Evolutionary conservation across 2,888 invertebrate species (phyloP).

Genomic region (Lasioglossum pauxillum): DNA sequence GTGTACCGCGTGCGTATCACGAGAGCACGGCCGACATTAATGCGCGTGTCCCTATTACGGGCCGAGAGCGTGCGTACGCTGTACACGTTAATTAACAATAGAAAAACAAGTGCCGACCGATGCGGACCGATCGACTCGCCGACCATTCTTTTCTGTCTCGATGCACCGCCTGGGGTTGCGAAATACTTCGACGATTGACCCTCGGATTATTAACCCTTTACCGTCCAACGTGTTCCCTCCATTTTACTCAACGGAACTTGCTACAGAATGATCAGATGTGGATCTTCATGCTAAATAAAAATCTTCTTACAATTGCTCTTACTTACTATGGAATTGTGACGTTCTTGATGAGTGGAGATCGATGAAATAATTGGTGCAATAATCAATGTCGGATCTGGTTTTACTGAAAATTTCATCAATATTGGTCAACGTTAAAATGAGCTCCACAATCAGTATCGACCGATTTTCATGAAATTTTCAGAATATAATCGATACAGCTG

Average conservation of each 20-base stretch:
- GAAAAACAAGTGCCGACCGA: constrained; percentile 49
- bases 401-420: no score
- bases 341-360: no score
- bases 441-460: no score
- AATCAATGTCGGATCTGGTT: no score
- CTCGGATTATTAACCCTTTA: background rate
- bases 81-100: constrained; percentile 59
- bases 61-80: constrained; percentile 42
- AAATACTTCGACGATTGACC: background rate
- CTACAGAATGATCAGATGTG: background rate
- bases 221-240: background rate
- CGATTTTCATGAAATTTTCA: no score
- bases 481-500: no score
- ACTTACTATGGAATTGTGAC: no score
- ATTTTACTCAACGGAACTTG: background rate
- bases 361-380: no score
- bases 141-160: background rate
- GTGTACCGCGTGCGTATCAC: constrained; percentile 33
- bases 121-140: constrained; percentile 7
- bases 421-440: no score
- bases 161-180: background rate
- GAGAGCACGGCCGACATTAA: constrained; percentile 42
- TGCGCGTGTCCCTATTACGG: constrained; percentile 57
- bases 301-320: no score
- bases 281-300: background rate